Evolutionary conservation across 2,797 vertebrate genomes (phyloP).

Genomic region (Xyrichtys novacula): DNA sequence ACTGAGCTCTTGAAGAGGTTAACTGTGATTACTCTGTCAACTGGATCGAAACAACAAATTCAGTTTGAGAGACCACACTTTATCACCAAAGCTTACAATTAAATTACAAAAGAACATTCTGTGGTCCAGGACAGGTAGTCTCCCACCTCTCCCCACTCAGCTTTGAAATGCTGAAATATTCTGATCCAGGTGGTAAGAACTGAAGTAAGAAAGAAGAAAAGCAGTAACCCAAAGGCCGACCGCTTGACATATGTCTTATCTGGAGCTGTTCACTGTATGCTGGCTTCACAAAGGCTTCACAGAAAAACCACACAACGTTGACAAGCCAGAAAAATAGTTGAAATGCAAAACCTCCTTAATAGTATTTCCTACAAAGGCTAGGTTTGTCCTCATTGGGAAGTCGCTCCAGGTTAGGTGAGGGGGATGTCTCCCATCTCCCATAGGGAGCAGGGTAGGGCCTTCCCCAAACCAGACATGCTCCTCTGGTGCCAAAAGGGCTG

Average conservation of each 20-base stretch:
- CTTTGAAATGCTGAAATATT: slow-evolving; percentile 91
- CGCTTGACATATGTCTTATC: slow-evolving; percentile 93
- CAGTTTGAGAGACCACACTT: no score
- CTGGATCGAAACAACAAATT: not conserved
- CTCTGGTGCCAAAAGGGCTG: no score
- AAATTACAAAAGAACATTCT: slow-evolving; percentile 19
- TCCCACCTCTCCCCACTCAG: slow-evolving; percentile 91
- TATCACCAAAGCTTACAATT: slow-evolving; percentile 20
- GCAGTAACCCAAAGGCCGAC: slow-evolving; percentile 89
- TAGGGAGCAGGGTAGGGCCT: no score
- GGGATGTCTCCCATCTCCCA: no score
- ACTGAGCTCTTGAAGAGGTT: slow-evolving; percentile 16
- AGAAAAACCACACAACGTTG: slow-evolving; percentile 95
- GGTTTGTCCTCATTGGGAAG: slow-evolving; percentile 94
- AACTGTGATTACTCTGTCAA: slow-evolving; percentile 11
- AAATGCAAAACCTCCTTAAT: slow-evolving; percentile 92
- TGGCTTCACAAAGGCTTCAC: slow-evolving; percentile 91
- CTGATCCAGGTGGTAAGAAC: slow-evolving; percentile 93
- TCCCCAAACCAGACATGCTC: no score
- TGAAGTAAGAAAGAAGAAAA: slow-evolving; percentile 92
- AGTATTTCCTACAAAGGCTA: slow-evolving; percentile 91
- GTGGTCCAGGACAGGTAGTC: slow-evolving; percentile 88
- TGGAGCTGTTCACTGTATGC: slow-evolving; percentile 90
- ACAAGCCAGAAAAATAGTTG: slow-evolving; percentile 96
- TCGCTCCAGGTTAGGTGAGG: slow-evolving; percentile 94